Evolutionary conservation across 2,888 invertebrate genomes (phyloP).

Genomic region (Labia minor): DNA sequence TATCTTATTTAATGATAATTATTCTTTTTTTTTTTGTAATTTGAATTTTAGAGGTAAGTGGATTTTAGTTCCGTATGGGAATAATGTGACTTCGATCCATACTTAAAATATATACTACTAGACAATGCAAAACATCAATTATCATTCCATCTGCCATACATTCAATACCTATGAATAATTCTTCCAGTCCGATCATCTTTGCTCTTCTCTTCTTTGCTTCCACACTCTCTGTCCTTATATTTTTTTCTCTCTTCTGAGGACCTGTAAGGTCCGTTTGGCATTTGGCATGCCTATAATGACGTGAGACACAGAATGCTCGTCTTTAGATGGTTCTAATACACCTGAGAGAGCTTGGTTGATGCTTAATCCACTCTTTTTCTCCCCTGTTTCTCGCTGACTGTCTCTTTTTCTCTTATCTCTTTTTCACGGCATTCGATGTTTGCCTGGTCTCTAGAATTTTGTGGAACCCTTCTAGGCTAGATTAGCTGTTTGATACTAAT

Average conservation of each 20-base stretch:
- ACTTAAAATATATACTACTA: not conserved
- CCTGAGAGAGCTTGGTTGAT: slow-evolving; percentile 16
- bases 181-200: slow-evolving; percentile 17
- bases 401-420: slow-evolving; percentile 27
- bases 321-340: slow-evolving; percentile 20
- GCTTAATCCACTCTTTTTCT: slow-evolving; percentile 20
- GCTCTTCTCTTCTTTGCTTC: slow-evolving; percentile 20
- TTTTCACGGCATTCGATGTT: slow-evolving; percentile 19
- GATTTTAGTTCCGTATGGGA: too few species aligned
- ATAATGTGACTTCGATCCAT: not conserved
- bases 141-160: not conserved
- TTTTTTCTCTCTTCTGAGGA: slow-evolving; percentile 22
- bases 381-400: slow-evolving; percentile 26
- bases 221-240: slow-evolving; percentile 21
- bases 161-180: slow-evolving; percentile 14
- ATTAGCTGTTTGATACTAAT: slow-evolving; percentile 6
- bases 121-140: not conserved
- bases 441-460: slow-evolving; percentile 4
- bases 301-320: slow-evolving; percentile 8
- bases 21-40: not conserved
- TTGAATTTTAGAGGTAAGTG: not conserved
- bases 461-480: slow-evolving; percentile 7
- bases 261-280: slow-evolving; percentile 8
- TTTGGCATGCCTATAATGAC: slow-evolving; percentile 5
- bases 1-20: too few species aligned